Evolutionary conservation across 1,140 invertebrate species (phyloP).

Genomic region (Pomphorhynchus laevis): DNA sequence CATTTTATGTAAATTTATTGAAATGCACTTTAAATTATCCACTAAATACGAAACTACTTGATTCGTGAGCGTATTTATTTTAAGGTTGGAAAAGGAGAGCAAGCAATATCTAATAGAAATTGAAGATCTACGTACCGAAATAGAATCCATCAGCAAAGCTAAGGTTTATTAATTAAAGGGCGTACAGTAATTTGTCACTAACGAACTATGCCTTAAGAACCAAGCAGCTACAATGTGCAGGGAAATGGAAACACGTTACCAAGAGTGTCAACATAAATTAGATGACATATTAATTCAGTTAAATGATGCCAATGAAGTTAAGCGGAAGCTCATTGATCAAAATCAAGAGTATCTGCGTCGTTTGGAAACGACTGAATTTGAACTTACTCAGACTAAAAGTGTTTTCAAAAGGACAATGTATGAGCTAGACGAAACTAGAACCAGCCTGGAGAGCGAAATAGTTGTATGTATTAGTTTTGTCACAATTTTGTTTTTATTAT

Average conservation of each 20-base stretch:
- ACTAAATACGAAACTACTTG: no score
- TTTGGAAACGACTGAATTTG: conserved; percentile 4
- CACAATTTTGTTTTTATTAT: no score
- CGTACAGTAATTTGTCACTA: not conserved
- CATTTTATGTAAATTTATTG: no score
- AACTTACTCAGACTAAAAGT: conserved; percentile 1
- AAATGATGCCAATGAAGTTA: conserved; percentile 5
- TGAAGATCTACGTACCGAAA: conserved; percentile 5
- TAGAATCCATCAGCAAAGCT: conserved; percentile 1
- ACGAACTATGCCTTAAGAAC: not conserved
- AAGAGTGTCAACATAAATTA: conserved; percentile 1
- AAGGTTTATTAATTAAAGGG: conserved; percentile 5
- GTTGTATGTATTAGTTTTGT: no score
- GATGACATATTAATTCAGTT: conserved; percentile 6
- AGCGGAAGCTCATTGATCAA: conserved; percentile 3
- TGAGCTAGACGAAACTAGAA: conserved; percentile 6
- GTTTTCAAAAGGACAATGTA: not conserved
- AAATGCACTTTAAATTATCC: no score
- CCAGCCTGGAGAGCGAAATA: conserved; percentile 7
- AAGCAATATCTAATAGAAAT: conserved; percentile 6
- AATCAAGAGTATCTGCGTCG: conserved; percentile 4
- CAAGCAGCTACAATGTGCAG: not conserved
- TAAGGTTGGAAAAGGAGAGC: conserved; percentile 9
- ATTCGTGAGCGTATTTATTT: no score
- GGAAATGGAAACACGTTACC: conserved; percentile 2